Base-by-base conservation (phyloP, 2,888 invertebrate species). In the Drosophila seclusa region DNA sequence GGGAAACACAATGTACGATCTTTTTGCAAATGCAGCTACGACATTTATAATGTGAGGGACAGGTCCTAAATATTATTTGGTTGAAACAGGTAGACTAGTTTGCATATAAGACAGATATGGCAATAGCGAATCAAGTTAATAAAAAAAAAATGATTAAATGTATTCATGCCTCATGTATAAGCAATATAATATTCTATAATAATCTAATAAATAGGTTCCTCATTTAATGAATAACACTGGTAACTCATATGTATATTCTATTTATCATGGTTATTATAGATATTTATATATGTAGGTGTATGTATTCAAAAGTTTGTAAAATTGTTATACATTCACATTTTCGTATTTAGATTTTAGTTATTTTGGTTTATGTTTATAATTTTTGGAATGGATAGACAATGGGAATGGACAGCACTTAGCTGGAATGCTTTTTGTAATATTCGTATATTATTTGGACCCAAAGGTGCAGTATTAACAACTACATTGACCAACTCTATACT, bases 381-480 rank as follows among this genome's bases (percentile, higher is more conserved):
- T 66, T 31, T 45, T 45, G 52, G 53, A 60, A 66, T 78, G 78
- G 70, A 71, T 70, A 78, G 71, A 73, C 73, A 68, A 57, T 73
- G 65, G 76, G 77, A 77, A 77, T 77, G 77, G 73, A 57, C 63
- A 73, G 73, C 68, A 73, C 68, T 63, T 68, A 36, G 40, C 70
- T 78, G 78, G 78, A 78, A 78, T 78, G 78, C 52, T 16, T 53
- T 32, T 66, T 65, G 63, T 58, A 32, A 68, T 24, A 69, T 70
- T 74, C 74, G 70, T 78, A 70, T 70, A 59, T 70, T 80, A 63
- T 73, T 79, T 79, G 83, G 83, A 84, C 83, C 83, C 83, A 83
- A 83, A 73, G 74, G 77, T 87, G 73, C 73, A 68, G 70, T 75
- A 63, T 72, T 75, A 68, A 58, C 71, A 60, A 60, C 45, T 57